Evolutionary conservation across 1,140 invertebrate genomes (phyloP).

Genomic region (Cotesia typhae): DNA sequence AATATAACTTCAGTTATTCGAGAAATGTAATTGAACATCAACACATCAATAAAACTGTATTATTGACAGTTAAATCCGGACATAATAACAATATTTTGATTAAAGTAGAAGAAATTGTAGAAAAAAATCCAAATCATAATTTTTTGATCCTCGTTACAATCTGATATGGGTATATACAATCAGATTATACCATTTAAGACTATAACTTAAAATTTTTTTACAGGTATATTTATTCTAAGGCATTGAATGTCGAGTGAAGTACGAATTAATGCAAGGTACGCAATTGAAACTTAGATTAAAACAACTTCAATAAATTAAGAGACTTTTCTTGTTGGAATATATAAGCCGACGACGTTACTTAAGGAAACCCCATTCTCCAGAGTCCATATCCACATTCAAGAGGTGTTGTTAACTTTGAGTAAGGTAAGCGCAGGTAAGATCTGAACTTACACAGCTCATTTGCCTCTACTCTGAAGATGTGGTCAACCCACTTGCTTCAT

Average conservation of each 20-base stretch:
- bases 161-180: too few relatives aligned
- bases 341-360: slow-evolving; percentile 43
- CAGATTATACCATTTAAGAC: too few relatives aligned
- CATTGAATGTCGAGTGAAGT: background rate
- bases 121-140: background rate
- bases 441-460: slow-evolving; percentile 37
- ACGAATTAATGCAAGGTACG: slow-evolving; percentile 3
- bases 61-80: too few relatives aligned
- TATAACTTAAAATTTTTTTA: background rate
- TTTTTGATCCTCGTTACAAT: too few relatives aligned
- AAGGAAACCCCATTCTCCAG: slow-evolving; percentile 20
- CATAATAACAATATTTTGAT: background rate
- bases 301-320: slow-evolving; percentile 57
- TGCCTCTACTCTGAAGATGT: background rate
- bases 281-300: slow-evolving; percentile 58
- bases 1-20: too few relatives aligned
- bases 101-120: background rate
- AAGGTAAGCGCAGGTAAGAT: slow-evolving; percentile 36
- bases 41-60: too few relatives aligned
- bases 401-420: slow-evolving; percentile 41
- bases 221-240: background rate
- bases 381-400: slow-evolving; percentile 32
- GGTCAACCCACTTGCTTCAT: background rate
- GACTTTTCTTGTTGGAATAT: slow-evolving; percentile 48
- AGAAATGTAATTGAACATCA: too few relatives aligned